phyloP scores from a whole-genome alignment of 2,797 vertebrate species.

The Channa striata region DNA sequence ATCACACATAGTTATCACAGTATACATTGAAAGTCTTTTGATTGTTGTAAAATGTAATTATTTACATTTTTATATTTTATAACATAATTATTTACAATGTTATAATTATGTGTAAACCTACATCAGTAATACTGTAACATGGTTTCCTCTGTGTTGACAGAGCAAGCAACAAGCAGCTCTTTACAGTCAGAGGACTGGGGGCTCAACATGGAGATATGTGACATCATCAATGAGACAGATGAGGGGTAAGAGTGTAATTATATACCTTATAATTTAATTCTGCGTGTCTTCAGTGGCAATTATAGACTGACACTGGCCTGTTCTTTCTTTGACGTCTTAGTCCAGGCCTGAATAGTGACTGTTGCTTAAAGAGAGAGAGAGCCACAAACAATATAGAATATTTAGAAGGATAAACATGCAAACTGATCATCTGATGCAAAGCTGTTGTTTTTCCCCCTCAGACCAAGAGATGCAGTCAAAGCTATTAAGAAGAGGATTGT shows the following conservation, averaged over 20 bases:
- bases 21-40: not conserved
- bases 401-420: not conserved
- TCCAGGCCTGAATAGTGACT: not conserved
- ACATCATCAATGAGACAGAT: conserved; percentile 98
- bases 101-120: no score
- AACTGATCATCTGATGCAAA: conserved; percentile 18
- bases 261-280: not conserved
- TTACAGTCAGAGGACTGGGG: conserved; percentile 93
- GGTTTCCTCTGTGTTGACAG: conserved; percentile 74
- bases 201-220: conserved; percentile 98
- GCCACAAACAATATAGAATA: not conserved
- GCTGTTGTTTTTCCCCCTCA: conserved; percentile 59
- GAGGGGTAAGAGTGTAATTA: conserved; percentile 87
- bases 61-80: no score
- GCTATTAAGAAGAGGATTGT: conserved; percentile 95
- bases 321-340: not conserved
- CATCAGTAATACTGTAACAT: not conserved
- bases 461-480: conserved; percentile 94
- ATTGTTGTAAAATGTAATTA: not conserved
- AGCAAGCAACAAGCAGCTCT: conserved; percentile 89
- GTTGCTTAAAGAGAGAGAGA: not conserved
- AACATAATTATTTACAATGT: no score
- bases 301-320: not conserved
- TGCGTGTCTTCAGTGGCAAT: not conserved
- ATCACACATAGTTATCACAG: no score